Conservation (phyloP, 2,888 invertebrate genomes). For the Abrostola tripartita region DNA sequence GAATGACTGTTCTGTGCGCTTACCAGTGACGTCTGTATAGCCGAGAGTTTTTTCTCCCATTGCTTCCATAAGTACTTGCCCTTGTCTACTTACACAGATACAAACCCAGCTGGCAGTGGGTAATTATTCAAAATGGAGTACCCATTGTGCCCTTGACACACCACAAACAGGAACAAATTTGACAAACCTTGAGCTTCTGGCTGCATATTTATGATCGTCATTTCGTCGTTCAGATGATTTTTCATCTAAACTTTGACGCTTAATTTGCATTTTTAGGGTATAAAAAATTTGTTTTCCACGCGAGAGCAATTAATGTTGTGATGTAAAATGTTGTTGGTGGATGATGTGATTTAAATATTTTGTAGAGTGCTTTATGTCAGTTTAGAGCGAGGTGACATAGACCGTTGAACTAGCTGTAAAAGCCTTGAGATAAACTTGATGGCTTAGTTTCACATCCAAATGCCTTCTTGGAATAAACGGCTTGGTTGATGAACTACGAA, state of each 20-base stretch:
- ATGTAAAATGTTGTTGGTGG: slow-evolving; percentile 10
- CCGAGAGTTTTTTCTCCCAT: too few relatives aligned
- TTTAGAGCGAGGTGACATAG: neutral
- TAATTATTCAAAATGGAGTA: too few relatives aligned
- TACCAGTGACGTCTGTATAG: too few relatives aligned
- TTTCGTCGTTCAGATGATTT: slow-evolving; percentile 43
- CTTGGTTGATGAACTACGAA: too few relatives aligned
- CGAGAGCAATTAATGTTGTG: slow-evolving; percentile 29
- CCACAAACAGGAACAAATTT: too few relatives aligned
- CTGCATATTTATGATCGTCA: slow-evolving; percentile 43
- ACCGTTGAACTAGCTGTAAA: neutral
- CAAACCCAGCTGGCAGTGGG: too few relatives aligned
- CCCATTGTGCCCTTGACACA: neutral
- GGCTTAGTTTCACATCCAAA: too few relatives aligned
- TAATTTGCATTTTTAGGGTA: slow-evolving; percentile 56
- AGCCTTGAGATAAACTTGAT: neutral
- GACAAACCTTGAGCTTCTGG: slow-evolving; percentile 7
- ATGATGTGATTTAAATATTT: slow-evolving; percentile 20
- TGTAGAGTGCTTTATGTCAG: neutral
- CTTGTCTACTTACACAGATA: too few relatives aligned
- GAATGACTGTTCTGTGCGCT: too few relatives aligned
- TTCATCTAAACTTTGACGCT: slow-evolving; percentile 57
- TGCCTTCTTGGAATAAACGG: too few relatives aligned
- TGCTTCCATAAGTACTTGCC: too few relatives aligned
- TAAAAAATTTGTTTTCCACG: slow-evolving; percentile 39